phyloP scores from a whole-genome alignment of 2,113 vertebrate species.

The Odontesthes bonariensis region DNA sequence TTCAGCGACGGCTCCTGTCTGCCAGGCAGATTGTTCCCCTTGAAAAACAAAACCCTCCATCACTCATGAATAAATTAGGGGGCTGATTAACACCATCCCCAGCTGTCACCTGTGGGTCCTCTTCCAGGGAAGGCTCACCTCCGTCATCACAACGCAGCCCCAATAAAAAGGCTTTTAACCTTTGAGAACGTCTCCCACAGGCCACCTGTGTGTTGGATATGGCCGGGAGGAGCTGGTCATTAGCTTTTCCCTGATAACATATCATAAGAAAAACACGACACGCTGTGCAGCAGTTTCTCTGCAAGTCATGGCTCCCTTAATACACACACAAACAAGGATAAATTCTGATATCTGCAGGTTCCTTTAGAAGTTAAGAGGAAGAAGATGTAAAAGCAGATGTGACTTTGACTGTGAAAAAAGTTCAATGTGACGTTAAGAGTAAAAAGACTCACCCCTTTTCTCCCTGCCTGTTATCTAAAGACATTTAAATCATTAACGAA shows the following conservation, averaged over 20 bases:
- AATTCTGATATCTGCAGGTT: not conserved
- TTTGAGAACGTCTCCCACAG: constrained; percentile 64
- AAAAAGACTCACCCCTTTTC: too few relatives aligned
- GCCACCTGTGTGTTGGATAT: constrained; percentile 20
- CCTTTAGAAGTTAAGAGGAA: not conserved
- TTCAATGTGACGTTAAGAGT: too few relatives aligned
- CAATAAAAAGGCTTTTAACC: constrained; percentile 52
- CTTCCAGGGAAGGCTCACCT: constrained; percentile 25
- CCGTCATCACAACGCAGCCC: constrained; percentile 15
- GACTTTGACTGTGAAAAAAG: too few relatives aligned
- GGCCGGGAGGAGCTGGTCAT: constrained; percentile 38
- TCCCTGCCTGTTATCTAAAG: not conserved
- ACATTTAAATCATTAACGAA: constrained; percentile 42
- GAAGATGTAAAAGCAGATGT: too few relatives aligned
- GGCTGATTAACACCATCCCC: constrained; percentile 38
- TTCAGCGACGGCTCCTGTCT: constrained; percentile 2
- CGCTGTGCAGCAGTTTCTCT: not conserved
- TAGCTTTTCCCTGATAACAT: constrained; percentile 23
- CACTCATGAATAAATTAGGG: constrained; percentile 28
- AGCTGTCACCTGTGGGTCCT: constrained; percentile 24
- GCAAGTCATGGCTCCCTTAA: not conserved
- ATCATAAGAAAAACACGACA: constrained; percentile 1
- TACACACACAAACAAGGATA: not conserved
- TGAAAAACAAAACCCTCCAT: constrained; percentile 10
- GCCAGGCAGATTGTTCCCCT: constrained; percentile 1